Evolutionary conservation across 2,888 invertebrate genomes (phyloP).

Genomic region (Luperina nickerlii): DNA sequence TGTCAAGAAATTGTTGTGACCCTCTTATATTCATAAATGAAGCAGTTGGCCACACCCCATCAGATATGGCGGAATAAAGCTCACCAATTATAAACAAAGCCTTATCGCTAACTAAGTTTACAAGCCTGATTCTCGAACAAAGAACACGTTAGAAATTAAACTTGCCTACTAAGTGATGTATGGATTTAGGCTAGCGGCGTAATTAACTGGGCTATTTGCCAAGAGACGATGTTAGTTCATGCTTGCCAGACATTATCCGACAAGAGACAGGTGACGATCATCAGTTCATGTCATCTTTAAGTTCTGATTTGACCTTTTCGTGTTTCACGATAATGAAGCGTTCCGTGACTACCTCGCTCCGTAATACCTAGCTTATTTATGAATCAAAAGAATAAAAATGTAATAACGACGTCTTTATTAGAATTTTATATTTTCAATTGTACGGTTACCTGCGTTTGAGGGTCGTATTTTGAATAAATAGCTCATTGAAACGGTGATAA

Average conservation of each 20-base stretch:
- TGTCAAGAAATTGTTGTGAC: constrained; percentile 64
- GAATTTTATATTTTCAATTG: constrained; percentile 64
- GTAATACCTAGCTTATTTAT: constrained; percentile 55
- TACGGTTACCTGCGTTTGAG: constrained; percentile 49
- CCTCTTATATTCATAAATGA: constrained; percentile 66
- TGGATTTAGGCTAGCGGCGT: constrained; percentile 59
- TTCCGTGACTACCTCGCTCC: constrained; percentile 31
- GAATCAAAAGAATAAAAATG: constrained; percentile 59
- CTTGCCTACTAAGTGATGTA: constrained; percentile 58
- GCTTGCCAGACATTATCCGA: constrained; percentile 52
- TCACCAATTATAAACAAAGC: constrained; percentile 66
- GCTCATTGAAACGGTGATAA: constrained; percentile 49
- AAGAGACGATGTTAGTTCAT: constrained; percentile 49
- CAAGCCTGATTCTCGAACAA: constrained; percentile 59
- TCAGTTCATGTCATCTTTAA: constrained; percentile 40
- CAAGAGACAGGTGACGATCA: constrained; percentile 53
- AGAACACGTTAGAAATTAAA: constrained; percentile 57
- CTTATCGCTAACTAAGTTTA: constrained; percentile 63
- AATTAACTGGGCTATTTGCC: constrained; percentile 65
- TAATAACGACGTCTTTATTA: constrained; percentile 64
- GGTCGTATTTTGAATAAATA: constrained; percentile 60
- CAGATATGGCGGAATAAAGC: constrained; percentile 64
- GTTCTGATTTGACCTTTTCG: constrained; percentile 16
- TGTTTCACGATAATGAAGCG: constrained; percentile 35
- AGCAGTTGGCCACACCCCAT: constrained; percentile 59